Evolutionary conservation across 1,140 invertebrate genomes (phyloP).

Genomic region (Globodera rostochiensis): DNA sequence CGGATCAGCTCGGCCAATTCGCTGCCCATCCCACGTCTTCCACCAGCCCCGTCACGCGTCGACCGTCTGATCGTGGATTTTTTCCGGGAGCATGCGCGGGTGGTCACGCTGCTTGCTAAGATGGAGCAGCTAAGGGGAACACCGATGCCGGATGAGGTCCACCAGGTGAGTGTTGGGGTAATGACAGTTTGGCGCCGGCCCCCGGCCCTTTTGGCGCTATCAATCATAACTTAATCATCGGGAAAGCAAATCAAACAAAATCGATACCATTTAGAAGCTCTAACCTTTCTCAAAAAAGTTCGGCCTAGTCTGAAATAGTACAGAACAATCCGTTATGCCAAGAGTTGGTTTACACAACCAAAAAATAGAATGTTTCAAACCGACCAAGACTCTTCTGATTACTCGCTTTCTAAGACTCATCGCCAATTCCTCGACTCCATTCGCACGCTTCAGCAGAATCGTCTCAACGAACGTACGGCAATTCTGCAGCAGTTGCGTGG

Average conservation of each 20-base stretch:
- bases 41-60: constrained; percentile 79
- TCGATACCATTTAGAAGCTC: too few relatives aligned
- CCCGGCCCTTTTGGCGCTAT: too few relatives aligned
- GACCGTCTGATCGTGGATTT: constrained; percentile 82
- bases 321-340: too few relatives aligned
- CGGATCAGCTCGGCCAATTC: constrained; percentile 81
- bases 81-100: constrained; percentile 77
- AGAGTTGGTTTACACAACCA: too few relatives aligned
- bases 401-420: background rate
- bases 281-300: too few relatives aligned
- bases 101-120: constrained; percentile 65
- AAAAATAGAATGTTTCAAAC: too few relatives aligned
- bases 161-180: constrained; percentile 39
- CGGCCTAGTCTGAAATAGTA: too few relatives aligned
- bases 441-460: constrained; percentile 55
- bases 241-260: too few relatives aligned
- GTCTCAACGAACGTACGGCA: constrained; percentile 54
- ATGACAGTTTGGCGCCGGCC: too few relatives aligned
- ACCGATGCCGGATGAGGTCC: constrained; percentile 47
- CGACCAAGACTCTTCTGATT: too few relatives aligned
- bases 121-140: constrained; percentile 61
- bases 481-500: constrained; percentile 61
- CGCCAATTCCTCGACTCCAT: constrained; percentile 60
- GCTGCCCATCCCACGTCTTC: constrained; percentile 78
- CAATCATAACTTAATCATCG: too few relatives aligned